These are phyloP conservation scores for Pygoscelis antarcticus DNA, from an alignment of 2,113 vertebrate genomes.

Conservation along the genomic window DNA sequence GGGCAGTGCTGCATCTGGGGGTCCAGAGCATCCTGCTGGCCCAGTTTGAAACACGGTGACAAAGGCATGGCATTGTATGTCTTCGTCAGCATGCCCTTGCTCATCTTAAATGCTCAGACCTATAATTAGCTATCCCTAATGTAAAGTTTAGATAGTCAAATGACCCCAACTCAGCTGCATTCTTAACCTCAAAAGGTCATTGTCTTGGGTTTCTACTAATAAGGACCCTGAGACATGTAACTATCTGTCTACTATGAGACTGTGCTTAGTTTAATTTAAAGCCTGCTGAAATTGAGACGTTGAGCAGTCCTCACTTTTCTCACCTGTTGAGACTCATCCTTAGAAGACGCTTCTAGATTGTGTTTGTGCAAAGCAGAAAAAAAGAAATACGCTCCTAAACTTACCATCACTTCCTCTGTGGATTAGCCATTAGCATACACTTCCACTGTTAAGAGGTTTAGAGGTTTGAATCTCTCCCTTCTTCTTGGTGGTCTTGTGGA, in stretches of 20 bases:
- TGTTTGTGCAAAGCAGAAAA: not conserved
- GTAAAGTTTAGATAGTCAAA: not conserved
- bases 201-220: not conserved
- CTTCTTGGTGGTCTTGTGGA: not conserved
- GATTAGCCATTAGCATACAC: not conserved
- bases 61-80: not conserved
- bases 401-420: not conserved
- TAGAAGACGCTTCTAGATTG: not conserved
- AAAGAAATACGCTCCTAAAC: not conserved
- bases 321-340: not conserved
- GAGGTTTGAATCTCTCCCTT: not conserved
- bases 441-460: not conserved
- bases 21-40: accelerated
- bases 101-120: not conserved
- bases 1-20: not conserved
- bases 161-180: not conserved
- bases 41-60: not conserved
- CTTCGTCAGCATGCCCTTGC: not conserved
- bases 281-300: not conserved
- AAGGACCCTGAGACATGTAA: not conserved
- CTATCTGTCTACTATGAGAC: not conserved
- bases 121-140: not conserved
- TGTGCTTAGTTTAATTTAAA: not conserved
- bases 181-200: not conserved
- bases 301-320: not conserved